Conservation (phyloP, 2,888 invertebrate species). For the Lasiommata megera region DNA sequence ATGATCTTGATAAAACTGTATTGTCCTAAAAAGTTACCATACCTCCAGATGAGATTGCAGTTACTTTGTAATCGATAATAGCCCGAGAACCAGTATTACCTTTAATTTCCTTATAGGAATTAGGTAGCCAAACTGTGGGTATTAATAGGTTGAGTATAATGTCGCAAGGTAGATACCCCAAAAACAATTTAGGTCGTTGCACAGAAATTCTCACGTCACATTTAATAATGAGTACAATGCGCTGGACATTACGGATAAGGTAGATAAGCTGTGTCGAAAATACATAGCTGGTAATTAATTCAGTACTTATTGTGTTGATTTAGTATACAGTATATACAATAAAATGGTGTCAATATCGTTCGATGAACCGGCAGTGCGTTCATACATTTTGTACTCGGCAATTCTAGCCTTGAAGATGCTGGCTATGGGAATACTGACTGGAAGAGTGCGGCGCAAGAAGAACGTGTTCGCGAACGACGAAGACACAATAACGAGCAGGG, state of each 20-base stretch:
- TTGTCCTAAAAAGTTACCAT: no score
- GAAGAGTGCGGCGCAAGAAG: constrained; percentile 42
- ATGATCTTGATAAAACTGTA: no score
- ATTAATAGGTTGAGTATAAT: no score
- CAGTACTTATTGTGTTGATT: background rate
- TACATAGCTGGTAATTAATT: background rate
- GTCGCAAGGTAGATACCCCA: no score
- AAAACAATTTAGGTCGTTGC: background rate
- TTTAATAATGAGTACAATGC: background rate
- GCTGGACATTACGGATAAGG: background rate
- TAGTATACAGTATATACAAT: background rate
- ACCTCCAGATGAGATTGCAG: no score
- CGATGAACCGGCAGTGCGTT: constrained; percentile 47
- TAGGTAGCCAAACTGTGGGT: no score
- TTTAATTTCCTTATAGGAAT: no score
- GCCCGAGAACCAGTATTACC: no score
- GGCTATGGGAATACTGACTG: constrained; percentile 46
- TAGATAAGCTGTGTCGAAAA: background rate
- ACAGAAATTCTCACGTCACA: background rate
- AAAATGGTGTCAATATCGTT: constrained; percentile 42
- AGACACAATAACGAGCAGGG: constrained; percentile 44
- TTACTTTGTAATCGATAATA: no score
- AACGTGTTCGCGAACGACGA: constrained; percentile 61
- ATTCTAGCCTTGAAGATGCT: constrained; percentile 52
- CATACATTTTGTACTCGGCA: constrained; percentile 50